Evolutionary conservation across 2,113 vertebrate species (phyloP), one percentile per base, ranked within the genome.

Genomic region (Cyanoderma ruficeps): DNA sequence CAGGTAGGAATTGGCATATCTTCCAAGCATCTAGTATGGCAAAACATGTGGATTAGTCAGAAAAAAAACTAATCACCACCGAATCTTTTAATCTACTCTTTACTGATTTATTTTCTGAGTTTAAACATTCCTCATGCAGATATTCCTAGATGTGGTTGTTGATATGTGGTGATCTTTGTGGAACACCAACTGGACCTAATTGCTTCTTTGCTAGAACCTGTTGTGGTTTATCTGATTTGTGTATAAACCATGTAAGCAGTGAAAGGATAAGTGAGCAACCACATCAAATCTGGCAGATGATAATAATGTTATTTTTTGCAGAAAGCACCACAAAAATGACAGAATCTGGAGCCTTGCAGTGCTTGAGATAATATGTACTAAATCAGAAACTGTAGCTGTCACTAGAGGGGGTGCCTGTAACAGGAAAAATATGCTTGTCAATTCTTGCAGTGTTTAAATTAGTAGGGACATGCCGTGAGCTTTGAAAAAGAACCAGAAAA

Each of bases 331-430:
- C 15, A 11, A 76, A 63, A 44, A 0, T 11, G 9, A 20, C 33
- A 39, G 39, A 91, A 63, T 74, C 83, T 2, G 4, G 18, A 89
- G 23, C 25, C 49, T 83, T 72, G 50, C n/a, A 50, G 41, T 57
- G 27, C 28, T 59, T 84, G 37, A 87, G 20, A 30, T 50, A 11
- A 30, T 28, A 49, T 0, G 1, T 59, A 25, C 27, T 83, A 23
- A 44, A 42, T 41, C 13, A 65, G 18, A 1, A 2, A 42, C 46
- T 2, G 1, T 67, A 30, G 22, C 69, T 79, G 65, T 74, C 92
- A 89, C 72, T 93, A 93, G 87, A 78, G 84, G 92, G 84, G 89
- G 90, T 61, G 44, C 60, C 65, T 83, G 49, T 65, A 89, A 41
- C 60, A 67, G 39, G 39, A 52, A 83, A 89, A 85, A 56, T 18